Conservation (phyloP, 2,113 vertebrate genomes). For the Nesogale talazaci region DNA sequence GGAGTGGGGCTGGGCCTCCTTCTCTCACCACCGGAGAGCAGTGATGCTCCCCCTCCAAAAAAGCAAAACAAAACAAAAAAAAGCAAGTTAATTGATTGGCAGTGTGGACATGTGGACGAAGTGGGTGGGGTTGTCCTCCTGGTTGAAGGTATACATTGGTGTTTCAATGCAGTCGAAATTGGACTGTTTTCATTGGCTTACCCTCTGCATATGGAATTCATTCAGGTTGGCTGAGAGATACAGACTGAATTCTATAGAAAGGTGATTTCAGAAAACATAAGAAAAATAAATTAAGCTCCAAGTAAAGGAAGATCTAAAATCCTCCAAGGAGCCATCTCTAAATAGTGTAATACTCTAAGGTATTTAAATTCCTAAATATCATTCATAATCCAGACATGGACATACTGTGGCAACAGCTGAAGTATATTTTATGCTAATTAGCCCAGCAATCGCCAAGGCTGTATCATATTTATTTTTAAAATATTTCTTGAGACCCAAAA, state of each 20-base stretch:
- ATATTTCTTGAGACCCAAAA: constrained; percentile 62
- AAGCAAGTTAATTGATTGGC: neutral
- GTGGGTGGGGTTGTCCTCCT: neutral
- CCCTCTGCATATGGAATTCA: constrained; percentile 25
- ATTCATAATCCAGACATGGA: constrained; percentile 78
- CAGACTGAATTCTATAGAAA: constrained; percentile 40
- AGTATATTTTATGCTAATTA: constrained; percentile 82
- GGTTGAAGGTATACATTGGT: neutral
- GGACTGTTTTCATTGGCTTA: neutral
- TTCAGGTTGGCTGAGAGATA: constrained; percentile 50
- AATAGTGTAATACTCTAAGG: constrained; percentile 79
- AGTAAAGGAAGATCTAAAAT: constrained; percentile 71
- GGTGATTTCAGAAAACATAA: constrained; percentile 71
- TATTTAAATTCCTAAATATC: constrained; percentile 79
- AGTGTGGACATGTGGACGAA: neutral
- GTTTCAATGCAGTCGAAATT: constrained; percentile 13
- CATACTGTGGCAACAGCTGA: constrained; percentile 80
- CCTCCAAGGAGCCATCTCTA: constrained; percentile 70
- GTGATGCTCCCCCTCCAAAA: no score
- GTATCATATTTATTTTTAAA: constrained; percentile 82
- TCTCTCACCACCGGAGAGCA: no score
- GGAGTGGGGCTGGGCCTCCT: no score
- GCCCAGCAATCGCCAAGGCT: constrained; percentile 63
- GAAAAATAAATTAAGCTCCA: constrained; percentile 74
- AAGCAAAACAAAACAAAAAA: no score